These are phyloP conservation scores for Ctenosaura bakeri DNA, from an alignment of 2,797 vertebrate genomes.

Conservation along the genomic window DNA sequence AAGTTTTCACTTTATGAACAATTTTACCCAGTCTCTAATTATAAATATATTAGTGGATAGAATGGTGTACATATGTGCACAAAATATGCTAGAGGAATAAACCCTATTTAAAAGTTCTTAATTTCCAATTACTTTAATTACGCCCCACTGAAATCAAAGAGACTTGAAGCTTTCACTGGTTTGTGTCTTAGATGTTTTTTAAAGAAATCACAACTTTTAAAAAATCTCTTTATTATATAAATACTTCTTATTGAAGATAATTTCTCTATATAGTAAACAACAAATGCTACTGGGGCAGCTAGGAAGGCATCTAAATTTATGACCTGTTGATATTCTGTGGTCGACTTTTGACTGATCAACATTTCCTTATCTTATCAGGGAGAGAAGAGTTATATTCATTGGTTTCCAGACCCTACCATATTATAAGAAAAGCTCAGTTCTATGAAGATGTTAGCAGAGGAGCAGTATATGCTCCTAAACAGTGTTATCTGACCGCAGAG, in stretches of 20 bases:
- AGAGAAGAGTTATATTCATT: slow-evolving; percentile 83
- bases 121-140: neutral
- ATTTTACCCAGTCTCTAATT: neutral
- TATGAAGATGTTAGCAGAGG: slow-evolving; percentile 64
- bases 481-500: slow-evolving; percentile 69
- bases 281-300: slow-evolving; percentile 34
- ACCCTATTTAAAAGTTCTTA: neutral
- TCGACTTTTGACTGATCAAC: slow-evolving; percentile 78
- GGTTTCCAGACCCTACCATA: slow-evolving; percentile 81
- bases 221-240: slow-evolving; percentile 39
- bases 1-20: neutral
- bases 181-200: slow-evolving; percentile 25
- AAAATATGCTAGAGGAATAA: neutral
- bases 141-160: neutral
- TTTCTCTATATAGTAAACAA: slow-evolving; percentile 54
- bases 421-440: slow-evolving; percentile 80
- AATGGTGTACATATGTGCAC: neutral
- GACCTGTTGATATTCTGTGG: slow-evolving; percentile 77
- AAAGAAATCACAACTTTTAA: slow-evolving; percentile 28
- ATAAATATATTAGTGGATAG: neutral
- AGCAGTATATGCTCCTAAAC: slow-evolving; percentile 56
- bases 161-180: neutral
- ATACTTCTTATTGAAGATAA: slow-evolving; percentile 32
- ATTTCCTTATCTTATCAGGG: slow-evolving; percentile 84
- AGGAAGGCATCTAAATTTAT: slow-evolving; percentile 74